Conservation (phyloP, 2,888 invertebrate species). For the Drosophila meridiana region DNA sequence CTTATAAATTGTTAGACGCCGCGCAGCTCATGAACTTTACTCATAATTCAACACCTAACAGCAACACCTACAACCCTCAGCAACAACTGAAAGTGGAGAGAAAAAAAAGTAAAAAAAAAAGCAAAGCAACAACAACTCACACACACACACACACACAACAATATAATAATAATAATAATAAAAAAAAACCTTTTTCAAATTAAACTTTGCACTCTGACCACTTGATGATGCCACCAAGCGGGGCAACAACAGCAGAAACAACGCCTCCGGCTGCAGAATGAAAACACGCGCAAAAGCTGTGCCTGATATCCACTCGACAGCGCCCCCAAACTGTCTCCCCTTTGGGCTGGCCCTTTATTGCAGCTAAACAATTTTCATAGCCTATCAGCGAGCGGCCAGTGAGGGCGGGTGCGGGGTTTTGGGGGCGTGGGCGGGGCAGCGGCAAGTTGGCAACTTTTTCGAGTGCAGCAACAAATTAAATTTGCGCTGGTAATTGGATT, state of each 20-base stretch:
- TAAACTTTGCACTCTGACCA: constrained; percentile 78
- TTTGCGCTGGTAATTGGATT: constrained; percentile 80
- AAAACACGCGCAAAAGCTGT: constrained; percentile 56
- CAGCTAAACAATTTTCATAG: constrained; percentile 81
- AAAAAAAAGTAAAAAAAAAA: constrained; percentile 6
- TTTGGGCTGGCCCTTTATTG: constrained; percentile 64
- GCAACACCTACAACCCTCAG: constrained; percentile 66
- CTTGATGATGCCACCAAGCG: constrained; percentile 71
- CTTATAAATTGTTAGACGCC: constrained; percentile 61
- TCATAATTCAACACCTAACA: constrained; percentile 73
- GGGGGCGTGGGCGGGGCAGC: constrained; percentile 20
- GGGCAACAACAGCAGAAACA: constrained; percentile 30
- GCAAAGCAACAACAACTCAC: constrained; percentile 9
- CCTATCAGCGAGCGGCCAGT: constrained; percentile 59
- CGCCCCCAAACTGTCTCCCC: constrained; percentile 6
- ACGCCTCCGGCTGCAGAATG: constrained; percentile 54
- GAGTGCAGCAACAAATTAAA: constrained; percentile 81
- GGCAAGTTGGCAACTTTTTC: constrained; percentile 77
- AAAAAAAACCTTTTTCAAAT: constrained; percentile 74
- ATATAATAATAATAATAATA: constrained; percentile 31
- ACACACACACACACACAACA: constrained; percentile 21
- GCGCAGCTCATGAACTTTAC: constrained; percentile 67
- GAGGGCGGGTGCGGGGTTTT: no score
- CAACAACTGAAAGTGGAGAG: constrained; percentile 45
- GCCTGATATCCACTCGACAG: constrained; percentile 60